phyloP scores from a whole-genome alignment of 2,888 invertebrate species.

The Pachycephus smyrnensis region DNA sequence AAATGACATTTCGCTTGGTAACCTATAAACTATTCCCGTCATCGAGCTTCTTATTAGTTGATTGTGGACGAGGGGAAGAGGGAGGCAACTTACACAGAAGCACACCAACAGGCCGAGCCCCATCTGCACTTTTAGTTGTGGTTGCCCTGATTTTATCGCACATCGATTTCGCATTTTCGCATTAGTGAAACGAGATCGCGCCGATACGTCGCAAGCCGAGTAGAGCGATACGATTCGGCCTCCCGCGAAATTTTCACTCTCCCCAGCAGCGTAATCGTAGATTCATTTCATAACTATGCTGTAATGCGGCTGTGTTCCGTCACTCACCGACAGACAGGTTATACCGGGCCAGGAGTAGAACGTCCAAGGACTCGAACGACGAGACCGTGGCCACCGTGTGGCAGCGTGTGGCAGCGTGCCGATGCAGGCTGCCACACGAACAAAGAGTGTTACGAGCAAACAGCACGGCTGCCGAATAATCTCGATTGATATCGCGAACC shows the following conservation, averaged over 20 bases:
- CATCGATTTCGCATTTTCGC: background rate
- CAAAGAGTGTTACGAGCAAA: background rate
- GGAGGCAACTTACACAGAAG: background rate
- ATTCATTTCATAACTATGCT: constrained; percentile 29
- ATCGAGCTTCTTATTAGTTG: background rate
- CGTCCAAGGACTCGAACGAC: constrained; percentile 27
- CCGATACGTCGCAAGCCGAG: background rate
- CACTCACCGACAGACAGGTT: constrained; percentile 7
- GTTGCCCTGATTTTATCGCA: background rate
- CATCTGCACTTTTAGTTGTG: background rate
- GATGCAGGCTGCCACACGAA: background rate
- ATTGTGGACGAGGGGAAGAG: background rate
- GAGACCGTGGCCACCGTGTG: constrained; percentile 7
- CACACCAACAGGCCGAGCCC: background rate
- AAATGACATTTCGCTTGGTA: constrained; percentile 1
- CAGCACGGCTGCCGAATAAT: too few relatives aligned
- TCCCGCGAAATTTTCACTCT: constrained; percentile 3
- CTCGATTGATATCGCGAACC: background rate
- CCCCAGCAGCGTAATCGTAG: constrained; percentile 21
- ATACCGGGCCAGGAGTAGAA: constrained; percentile 21
- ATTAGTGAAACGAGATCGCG: background rate
- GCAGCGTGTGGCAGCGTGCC: background rate
- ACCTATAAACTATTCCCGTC: background rate
- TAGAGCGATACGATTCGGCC: background rate
- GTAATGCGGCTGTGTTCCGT: constrained; percentile 20